Evolutionary conservation across 1,140 invertebrate species (phyloP), one percentile per base, ranked within the genome.

Genomic region (Drosophila seguyi): DNA sequence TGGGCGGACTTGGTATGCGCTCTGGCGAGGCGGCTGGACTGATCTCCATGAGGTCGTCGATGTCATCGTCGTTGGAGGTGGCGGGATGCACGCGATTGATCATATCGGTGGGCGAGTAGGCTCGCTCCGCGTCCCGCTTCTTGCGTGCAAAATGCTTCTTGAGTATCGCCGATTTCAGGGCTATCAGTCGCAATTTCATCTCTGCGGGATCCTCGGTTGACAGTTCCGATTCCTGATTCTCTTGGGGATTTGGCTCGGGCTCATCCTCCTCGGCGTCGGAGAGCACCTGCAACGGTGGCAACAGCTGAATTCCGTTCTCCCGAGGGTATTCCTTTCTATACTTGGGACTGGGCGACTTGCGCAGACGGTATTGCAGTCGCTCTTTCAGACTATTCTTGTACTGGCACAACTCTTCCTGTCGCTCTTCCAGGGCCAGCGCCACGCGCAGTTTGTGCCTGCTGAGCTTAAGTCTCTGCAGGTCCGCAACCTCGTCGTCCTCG

Each of bases 71-170:
- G 11, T 75, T 74, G 48, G 44, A 66, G 5, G 60, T 53, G 11
- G 47, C 65, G 10, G 79, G 82, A 68, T 86, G 79, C 11, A 92
- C 85, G 16, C 90, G 85, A 25, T 90, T 81, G 6, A 90, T 90
- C 80, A 91, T 91, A 58, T 93, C 92, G 29, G 92, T 92, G 34
- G 92, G 92, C 0, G 92, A 93, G 41, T 93, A 93, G 3, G 92
- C 92, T 4, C 82, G 78, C 38, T 92, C 92, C 0, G 84, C 91
- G 52, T 93, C 90, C 0, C 92, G 86, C 52, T 90, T 92, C 48
- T 93, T 91, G 8, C 92, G 79, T 3, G 77, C 85, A 58, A 73
- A 25, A 50, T 92, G 85, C 44, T 92, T 93, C 45, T 90, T 91
- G 1, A 93, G 18, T 8, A 93, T 78, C 0, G 90, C 92, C 4